Evolutionary conservation across 2,113 vertebrate species (phyloP).

Genomic region (Ovibos moschatus): DNA sequence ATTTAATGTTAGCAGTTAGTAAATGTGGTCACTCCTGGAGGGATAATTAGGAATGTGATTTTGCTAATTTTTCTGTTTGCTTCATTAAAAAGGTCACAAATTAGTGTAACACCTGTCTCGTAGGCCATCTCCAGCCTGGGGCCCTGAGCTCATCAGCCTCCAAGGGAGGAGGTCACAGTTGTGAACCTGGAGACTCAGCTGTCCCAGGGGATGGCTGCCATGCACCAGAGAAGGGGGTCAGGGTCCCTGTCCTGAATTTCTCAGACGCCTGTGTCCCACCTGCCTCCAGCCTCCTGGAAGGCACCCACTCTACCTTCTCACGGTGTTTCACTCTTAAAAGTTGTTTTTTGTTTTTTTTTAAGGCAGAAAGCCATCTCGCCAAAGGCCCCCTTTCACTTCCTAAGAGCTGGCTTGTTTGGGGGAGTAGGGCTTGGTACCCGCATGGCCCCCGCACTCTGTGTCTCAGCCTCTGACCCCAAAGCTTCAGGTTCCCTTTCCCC

Average conservation of each 20-base stretch:
- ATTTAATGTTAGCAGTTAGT: not conserved
- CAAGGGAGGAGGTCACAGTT: not conserved
- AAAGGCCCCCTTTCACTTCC: not conserved
- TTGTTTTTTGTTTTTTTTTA: not conserved
- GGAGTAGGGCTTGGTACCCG: accelerated
- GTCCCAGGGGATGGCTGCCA: accelerated
- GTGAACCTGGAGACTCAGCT: not conserved
- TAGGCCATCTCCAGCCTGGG: not conserved
- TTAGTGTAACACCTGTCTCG: not conserved
- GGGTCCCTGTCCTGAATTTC: not conserved
- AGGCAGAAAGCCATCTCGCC: not conserved
- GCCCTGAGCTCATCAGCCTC: not conserved
- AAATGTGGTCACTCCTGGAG: not conserved
- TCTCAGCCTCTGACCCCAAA: not conserved
- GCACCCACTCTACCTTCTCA: not conserved
- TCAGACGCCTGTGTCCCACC: not conserved
- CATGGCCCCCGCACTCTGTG: not conserved
- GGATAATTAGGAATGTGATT: not conserved
- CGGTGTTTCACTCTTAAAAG: accelerated
- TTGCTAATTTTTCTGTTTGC: not conserved
- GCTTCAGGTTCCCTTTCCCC: not conserved
- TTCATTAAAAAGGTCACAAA: not conserved
- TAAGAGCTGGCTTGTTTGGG: not conserved
- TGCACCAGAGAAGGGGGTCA: not conserved
- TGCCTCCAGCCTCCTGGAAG: not conserved